These are phyloP conservation scores for Habroteleia sp. DNA, from an alignment of 2,888 invertebrate species.

Conservation along the genomic window DNA sequence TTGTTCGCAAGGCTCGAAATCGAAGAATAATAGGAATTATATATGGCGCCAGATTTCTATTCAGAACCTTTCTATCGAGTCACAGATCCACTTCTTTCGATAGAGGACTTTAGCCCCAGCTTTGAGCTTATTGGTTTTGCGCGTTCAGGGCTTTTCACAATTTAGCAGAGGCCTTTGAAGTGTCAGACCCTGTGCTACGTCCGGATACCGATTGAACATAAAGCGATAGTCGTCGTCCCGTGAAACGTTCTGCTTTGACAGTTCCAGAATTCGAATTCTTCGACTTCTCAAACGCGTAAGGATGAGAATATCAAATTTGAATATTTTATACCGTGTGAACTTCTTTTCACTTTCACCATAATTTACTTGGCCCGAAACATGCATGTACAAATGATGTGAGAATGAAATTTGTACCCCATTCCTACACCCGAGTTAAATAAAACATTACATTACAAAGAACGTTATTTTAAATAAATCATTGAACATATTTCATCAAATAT, in stretches of 20 bases:
- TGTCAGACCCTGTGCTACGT: constrained; percentile 67
- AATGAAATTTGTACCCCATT: too few relatives aligned
- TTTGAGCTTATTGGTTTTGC: constrained; percentile 71
- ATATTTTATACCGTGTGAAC: constrained; percentile 59
- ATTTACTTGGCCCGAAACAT: too few relatives aligned
- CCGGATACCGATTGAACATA: constrained; percentile 64
- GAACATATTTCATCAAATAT: too few relatives aligned
- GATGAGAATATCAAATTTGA: constrained; percentile 61
- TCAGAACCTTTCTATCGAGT: constrained; percentile 69
- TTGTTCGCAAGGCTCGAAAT: constrained; percentile 75
- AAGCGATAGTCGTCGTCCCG: constrained; percentile 63
- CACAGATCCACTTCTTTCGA: constrained; percentile 74
- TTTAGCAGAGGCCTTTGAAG: constrained; percentile 69
- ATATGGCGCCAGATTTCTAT: constrained; percentile 78
- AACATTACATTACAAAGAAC: too few relatives aligned
- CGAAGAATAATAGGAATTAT: constrained; percentile 77
- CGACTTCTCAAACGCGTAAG: constrained; percentile 60
- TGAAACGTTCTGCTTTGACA: constrained; percentile 65
- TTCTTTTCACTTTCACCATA: too few relatives aligned
- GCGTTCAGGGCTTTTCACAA: constrained; percentile 70
- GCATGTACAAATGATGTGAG: too few relatives aligned
- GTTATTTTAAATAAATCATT: too few relatives aligned
- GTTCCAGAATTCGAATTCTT: constrained; percentile 63
- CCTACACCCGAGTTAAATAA: too few relatives aligned
- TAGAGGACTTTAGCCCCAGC: constrained; percentile 65